Evolutionary conservation across 2,113 vertebrate species (phyloP).

Genomic region (Mormyrus lacerda): DNA sequence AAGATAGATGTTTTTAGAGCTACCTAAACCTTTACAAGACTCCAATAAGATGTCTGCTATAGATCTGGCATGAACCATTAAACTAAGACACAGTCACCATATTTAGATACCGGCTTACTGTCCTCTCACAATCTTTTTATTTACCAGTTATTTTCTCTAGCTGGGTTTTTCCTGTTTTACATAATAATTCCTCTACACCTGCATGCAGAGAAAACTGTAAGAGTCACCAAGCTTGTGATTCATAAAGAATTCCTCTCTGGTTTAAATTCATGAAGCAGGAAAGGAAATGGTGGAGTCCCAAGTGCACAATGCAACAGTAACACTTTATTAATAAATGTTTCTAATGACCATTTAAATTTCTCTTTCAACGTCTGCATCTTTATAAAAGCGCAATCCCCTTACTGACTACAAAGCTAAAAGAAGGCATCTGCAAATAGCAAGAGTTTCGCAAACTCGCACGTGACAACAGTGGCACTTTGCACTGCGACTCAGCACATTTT

Average conservation of each 20-base stretch:
- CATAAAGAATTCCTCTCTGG: not conserved
- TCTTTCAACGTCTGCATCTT: not conserved
- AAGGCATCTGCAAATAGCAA: not conserved
- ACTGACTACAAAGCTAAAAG: not conserved
- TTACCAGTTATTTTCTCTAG: not conserved
- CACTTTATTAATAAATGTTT: not conserved
- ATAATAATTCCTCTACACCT: not conserved
- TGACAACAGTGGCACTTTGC: not conserved
- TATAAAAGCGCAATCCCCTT: not conserved
- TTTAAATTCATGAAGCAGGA: not conserved
- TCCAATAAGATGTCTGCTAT: not conserved
- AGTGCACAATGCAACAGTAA: not conserved
- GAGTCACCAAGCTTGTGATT: not conserved
- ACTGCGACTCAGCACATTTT: not conserved
- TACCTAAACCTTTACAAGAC: not conserved
- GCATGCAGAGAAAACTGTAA: not conserved
- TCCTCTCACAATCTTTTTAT: not conserved
- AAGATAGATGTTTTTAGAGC: not conserved
- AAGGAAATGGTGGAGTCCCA: not conserved
- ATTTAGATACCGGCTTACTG: slow-evolving; percentile 13
- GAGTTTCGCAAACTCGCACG: not conserved
- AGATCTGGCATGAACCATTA: not conserved
- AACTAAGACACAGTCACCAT: not conserved
- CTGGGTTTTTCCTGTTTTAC: not conserved
- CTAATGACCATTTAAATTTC: not conserved